Evolutionary conservation across 1,140 invertebrate species (phyloP).

Genomic region (Chlorops oryzae): DNA sequence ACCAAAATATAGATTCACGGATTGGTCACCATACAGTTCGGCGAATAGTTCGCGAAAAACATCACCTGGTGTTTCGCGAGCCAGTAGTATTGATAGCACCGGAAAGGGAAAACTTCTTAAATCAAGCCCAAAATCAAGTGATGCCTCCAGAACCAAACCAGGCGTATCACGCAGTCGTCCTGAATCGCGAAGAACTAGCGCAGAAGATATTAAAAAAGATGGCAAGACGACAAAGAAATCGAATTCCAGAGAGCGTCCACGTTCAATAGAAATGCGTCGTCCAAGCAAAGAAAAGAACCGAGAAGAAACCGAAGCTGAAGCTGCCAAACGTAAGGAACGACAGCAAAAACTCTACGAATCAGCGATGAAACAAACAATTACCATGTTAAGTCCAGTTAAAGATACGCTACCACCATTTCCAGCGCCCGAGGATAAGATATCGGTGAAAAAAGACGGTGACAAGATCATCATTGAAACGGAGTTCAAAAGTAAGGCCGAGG

Average conservation of each 20-base stretch:
- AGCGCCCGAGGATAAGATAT: slow-evolving; percentile 60
- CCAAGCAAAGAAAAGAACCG: slow-evolving; percentile 62
- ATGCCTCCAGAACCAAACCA: slow-evolving; percentile 45
- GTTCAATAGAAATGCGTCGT: slow-evolving; percentile 58
- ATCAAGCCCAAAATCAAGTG: slow-evolving; percentile 17
- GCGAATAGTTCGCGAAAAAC: slow-evolving; percentile 45
- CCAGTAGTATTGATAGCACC: slow-evolving; percentile 45
- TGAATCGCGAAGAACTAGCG: slow-evolving; percentile 53
- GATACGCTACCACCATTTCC: slow-evolving; percentile 61
- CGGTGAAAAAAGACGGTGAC: slow-evolving; percentile 57
- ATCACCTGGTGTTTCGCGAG: slow-evolving; percentile 42
- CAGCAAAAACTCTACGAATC: slow-evolving; percentile 66
- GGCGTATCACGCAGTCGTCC: slow-evolving; percentile 50
- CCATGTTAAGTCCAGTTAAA: slow-evolving; percentile 61
- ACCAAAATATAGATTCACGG: slow-evolving; percentile 45
- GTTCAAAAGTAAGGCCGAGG: slow-evolving; percentile 56
- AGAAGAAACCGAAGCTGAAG: slow-evolving; percentile 62
- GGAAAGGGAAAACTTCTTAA: slow-evolving; percentile 40
- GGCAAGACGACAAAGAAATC: slow-evolving; percentile 48
- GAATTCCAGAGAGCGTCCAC: slow-evolving; percentile 58
- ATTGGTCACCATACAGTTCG: slow-evolving; percentile 45
- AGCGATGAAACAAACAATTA: slow-evolving; percentile 64
- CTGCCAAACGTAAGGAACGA: slow-evolving; percentile 61
- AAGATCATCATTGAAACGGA: slow-evolving; percentile 60
- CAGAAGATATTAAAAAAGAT: slow-evolving; percentile 50